Evolutionary conservation across 2,113 vertebrate species (phyloP).

Genomic region (Psephotus haematonotus): DNA sequence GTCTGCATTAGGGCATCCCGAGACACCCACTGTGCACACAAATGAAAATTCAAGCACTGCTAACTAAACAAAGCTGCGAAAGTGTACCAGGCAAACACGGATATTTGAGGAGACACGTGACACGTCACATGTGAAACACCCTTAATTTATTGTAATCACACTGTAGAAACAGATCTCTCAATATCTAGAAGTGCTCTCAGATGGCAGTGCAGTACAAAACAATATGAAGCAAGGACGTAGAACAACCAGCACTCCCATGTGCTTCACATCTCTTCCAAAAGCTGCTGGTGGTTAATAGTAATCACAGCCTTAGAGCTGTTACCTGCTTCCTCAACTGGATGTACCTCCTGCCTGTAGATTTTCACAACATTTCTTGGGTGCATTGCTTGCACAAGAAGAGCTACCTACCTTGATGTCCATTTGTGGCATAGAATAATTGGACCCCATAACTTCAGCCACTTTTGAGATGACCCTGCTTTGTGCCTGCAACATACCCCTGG

Average conservation of each 20-base stretch:
- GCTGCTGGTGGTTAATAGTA: neutral
- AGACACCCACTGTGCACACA: neutral
- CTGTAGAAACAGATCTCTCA: neutral
- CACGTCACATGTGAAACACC: neutral
- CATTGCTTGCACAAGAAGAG: neutral
- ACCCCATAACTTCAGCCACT: neutral
- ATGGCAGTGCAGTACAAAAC: neutral
- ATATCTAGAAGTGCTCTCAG: neutral
- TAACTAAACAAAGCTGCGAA: neutral
- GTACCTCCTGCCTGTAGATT: neutral
- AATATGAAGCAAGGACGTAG: rapidly evolving
- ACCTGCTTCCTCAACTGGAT: neutral
- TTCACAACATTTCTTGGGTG: neutral
- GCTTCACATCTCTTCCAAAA: neutral
- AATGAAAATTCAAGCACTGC: neutral
- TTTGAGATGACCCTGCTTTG: neutral
- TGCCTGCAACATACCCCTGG: neutral
- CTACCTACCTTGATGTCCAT: neutral
- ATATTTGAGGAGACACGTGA: neutral
- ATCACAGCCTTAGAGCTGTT: neutral
- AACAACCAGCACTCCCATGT: neutral
- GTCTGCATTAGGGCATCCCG: neutral
- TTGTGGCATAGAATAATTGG: neutral
- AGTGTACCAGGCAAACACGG: neutral
- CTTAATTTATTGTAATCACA: neutral